Percentiles rank a stretch among this genome's conserved stretches.
Evolutionary conservation across 2,113 vertebrate genomes (phyloP).

Genomic region (Accipiter cooperii): DNA sequence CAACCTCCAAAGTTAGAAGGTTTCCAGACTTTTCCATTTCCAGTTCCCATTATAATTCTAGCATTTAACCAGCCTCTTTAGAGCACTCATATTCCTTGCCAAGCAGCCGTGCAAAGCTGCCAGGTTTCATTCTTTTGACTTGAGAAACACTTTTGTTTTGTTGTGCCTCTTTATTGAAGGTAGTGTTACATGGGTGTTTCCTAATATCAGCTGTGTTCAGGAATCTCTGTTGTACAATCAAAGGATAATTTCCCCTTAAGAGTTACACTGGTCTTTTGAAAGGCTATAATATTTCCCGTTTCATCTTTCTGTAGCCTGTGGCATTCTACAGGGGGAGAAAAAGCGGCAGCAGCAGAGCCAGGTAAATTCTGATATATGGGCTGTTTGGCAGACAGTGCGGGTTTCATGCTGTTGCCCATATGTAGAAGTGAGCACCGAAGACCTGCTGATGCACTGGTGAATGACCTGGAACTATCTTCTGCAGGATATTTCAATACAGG

Average conservation of each 20-base stretch:
- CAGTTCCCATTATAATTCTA: background rate
- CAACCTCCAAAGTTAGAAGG: background rate
- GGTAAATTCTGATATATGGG: slow-evolving; percentile 2
- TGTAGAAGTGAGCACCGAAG: background rate
- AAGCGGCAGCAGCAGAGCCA: background rate
- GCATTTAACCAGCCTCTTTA: background rate
- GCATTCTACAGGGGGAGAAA: slow-evolving; percentile 7
- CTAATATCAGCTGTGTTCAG: background rate
- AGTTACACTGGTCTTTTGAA: slow-evolving; percentile 12
- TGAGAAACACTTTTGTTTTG: background rate
- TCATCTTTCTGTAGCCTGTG: slow-evolving; percentile 49
- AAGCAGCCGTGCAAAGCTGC: background rate
- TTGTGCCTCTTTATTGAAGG: slow-evolving; percentile 5
- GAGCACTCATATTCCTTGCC: slow-evolving; percentile 3
- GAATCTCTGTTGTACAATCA: slow-evolving; percentile 3
- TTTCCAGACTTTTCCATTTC: slow-evolving; percentile 38
- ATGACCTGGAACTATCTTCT: slow-evolving; percentile 18
- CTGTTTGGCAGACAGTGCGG: background rate
- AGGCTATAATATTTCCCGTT: slow-evolving; percentile 21
- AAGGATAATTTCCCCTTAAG: slow-evolving; percentile 14
- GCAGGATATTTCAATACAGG: slow-evolving; percentile 3
- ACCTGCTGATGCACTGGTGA: background rate
- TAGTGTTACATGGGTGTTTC: slow-evolving; percentile 43
- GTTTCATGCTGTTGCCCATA: background rate
- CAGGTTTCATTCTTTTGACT: slow-evolving; percentile 18